A percentile compares a stretch with the other conserved stretches of the same genome.
These are phyloP conservation scores for Theretra japonica DNA, from an alignment of 2,888 invertebrate genomes.

Conservation along the genomic window DNA sequence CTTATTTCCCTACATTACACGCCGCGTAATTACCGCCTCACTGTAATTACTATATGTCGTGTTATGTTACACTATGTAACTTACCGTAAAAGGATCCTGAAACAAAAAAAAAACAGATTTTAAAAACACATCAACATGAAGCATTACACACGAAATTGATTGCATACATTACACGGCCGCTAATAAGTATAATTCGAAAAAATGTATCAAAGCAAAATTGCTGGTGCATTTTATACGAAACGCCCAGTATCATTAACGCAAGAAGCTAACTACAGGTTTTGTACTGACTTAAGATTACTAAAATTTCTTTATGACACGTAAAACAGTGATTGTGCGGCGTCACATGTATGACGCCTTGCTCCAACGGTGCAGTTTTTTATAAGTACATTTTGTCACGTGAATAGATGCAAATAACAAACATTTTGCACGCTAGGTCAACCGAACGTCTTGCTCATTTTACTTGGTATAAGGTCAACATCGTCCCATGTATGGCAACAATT, in stretches of 20 bases:
- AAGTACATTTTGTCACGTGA: neutral
- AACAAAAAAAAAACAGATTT: slow-evolving; percentile 75
- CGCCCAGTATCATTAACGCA: slow-evolving; percentile 33
- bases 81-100: slow-evolving; percentile 87
- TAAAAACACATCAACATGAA: slow-evolving; percentile 30
- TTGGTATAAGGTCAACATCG: slow-evolving; percentile 18
- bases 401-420: neutral
- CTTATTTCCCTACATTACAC: slow-evolving; percentile 33
- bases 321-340: slow-evolving; percentile 24
- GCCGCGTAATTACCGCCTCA: slow-evolving; percentile 29
- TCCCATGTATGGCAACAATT: slow-evolving; percentile 20
- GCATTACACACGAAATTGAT: slow-evolving; percentile 37
- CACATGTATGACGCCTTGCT: neutral
- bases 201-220: slow-evolving; percentile 34
- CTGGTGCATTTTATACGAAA: slow-evolving; percentile 36
- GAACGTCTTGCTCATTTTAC: neutral
- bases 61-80: slow-evolving; percentile 46
- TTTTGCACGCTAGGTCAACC: neutral
- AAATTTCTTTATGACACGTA: slow-evolving; percentile 31
- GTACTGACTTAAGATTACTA: slow-evolving; percentile 33
- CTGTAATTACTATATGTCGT: slow-evolving; percentile 36
- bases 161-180: slow-evolving; percentile 37
- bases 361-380: neutral
- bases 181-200: slow-evolving; percentile 42
- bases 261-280: slow-evolving; percentile 32